Evolutionary conservation across 2,113 vertebrate genomes (phyloP).

Genomic region (Phyllostomus hastatus): DNA sequence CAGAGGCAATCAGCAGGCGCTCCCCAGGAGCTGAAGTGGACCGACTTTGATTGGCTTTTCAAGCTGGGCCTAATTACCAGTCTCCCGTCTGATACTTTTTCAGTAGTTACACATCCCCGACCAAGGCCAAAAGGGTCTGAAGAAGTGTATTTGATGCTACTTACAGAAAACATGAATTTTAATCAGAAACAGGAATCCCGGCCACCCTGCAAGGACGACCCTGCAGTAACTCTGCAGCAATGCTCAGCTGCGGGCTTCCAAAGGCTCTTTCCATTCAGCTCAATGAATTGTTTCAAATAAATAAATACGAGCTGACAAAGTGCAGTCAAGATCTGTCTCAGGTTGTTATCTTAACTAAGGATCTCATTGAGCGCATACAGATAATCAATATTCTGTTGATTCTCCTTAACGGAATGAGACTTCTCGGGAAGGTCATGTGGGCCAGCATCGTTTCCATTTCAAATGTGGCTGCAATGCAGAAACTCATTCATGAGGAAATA

Average conservation of each 20-base stretch:
- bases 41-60: conserved; percentile 33
- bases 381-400: neutral
- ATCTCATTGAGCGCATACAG: neutral
- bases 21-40: neutral
- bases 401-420: neutral
- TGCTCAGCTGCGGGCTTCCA: neutral
- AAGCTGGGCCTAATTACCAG: conserved; percentile 42
- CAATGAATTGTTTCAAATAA: neutral
- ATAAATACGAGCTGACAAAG: neutral
- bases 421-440: neutral
- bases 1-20: neutral
- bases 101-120: conserved; percentile 27
- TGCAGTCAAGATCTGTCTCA: neutral
- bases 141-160: conserved; percentile 31
- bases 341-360: neutral
- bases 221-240: neutral
- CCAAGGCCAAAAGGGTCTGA: conserved; percentile 7
- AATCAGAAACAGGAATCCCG: conserved; percentile 33
- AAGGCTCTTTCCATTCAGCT: neutral
- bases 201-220: neutral
- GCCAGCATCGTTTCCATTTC: conserved; percentile 22
- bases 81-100: neutral
- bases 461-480: conserved; percentile 41
- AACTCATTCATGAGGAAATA: conserved; percentile 45
- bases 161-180: conserved; percentile 48